Base-by-base conservation (phyloP, 2,113 vertebrate species). In the Halcyon malimbica region DNA sequence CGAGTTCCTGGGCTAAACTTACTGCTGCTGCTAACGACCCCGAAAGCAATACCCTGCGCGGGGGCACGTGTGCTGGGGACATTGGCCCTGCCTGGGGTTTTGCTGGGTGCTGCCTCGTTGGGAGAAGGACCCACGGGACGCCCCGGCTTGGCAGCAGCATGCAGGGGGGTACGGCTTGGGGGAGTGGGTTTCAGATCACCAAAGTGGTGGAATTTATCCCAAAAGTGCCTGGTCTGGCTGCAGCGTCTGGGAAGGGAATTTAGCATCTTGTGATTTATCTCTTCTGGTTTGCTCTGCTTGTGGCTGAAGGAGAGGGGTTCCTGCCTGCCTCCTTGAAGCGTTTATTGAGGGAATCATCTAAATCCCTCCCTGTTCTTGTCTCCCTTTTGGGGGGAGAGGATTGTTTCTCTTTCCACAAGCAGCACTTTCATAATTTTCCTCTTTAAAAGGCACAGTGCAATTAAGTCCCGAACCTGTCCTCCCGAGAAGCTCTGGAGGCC, bases 1-100 rank as follows among this genome's bases (percentile, higher is more conserved):
- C 9, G 41, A 94, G 48, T 44, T 70, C 70, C 63, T 6, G 4
- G 70, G 87, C 84, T 96, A 87, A 96, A 94, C 78, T 91, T 94
- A 60, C 77, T 41, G 79, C 83, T 76, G 46, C 81, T 4, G 39
- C 89, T 87, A 78, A 85, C 24, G 26, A 75, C 89, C 93, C 80
- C 37, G 7, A 81, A 16, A 94, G 64, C 86, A 57, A 65, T 15
- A 33, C 75, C 62, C 53, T 2, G 17, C 0, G 5, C 2, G 73
- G 62, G 80, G 56, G 16, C 3, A 2, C 5, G 11, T 3, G 46
- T 50, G 71, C 82, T 42, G 23, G 0, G 31, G 2, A 33, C 39
- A 16, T 21, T 1, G 1, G 29, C 68, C 20, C 37, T 9, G 7
- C 41, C 7, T 2, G 19, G 28, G 82, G 69, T 69, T 69, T n/a